phyloP scores from a whole-genome alignment of 2,797 vertebrate genomes.

The Poecilia velifera region DNA sequence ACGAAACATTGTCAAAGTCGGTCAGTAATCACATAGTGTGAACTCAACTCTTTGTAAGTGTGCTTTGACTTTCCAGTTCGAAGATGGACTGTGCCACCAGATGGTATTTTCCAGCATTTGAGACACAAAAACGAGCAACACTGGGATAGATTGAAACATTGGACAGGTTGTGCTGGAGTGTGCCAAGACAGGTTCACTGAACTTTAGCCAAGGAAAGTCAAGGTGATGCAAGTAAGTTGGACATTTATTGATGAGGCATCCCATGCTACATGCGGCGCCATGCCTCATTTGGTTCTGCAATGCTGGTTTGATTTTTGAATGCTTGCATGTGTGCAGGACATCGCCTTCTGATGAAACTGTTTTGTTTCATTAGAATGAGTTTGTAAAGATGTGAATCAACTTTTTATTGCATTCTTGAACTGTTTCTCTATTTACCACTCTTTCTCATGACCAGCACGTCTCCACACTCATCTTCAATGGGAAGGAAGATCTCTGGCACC shows the following conservation, averaged over 20 bases:
- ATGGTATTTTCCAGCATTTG: not conserved
- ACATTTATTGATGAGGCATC: not conserved
- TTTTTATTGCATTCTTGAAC: not conserved
- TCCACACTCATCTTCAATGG: slow-evolving; percentile 95
- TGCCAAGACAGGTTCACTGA: not conserved
- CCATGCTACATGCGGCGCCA: not conserved
- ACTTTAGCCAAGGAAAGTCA: not conserved
- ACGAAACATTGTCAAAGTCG: not conserved
- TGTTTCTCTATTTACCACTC: slow-evolving; percentile 82
- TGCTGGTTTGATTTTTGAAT: not conserved
- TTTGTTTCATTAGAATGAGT: not conserved
- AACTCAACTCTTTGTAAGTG: not conserved
- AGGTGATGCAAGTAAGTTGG: not conserved
- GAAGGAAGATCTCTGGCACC: slow-evolving; percentile 97
- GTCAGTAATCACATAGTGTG: not conserved
- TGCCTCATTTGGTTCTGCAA: not conserved
- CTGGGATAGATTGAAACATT: not conserved
- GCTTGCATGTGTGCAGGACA: not conserved
- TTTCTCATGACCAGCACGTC: slow-evolving; percentile 98
- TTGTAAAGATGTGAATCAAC: not conserved
- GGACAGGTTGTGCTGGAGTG: not conserved
- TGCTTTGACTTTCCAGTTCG: not conserved
- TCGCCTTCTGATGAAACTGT: not conserved
- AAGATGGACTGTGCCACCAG: not conserved
- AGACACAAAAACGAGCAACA: not conserved